Evolutionary conservation across 2,797 vertebrate genomes (phyloP).

Genomic region (Psittacula derbiana): DNA sequence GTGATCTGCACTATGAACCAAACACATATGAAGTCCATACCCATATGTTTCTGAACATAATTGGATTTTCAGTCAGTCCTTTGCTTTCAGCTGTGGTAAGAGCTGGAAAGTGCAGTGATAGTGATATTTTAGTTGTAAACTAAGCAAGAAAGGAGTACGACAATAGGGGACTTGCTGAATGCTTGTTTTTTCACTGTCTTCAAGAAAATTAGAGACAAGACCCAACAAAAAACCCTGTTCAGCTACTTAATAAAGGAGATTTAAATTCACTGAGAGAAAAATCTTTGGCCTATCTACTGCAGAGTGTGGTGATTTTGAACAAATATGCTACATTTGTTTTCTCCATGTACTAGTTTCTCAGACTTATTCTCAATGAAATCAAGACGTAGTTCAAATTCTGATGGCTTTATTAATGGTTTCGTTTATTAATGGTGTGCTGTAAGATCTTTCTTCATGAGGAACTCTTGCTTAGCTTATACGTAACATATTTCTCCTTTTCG

Average conservation of each 20-base stretch:
- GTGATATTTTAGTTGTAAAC: background rate
- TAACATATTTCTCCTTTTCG: background rate
- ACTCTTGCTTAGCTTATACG: background rate
- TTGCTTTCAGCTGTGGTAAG: background rate
- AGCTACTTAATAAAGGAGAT: background rate
- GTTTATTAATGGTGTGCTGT: background rate
- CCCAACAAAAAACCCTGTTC: accelerated
- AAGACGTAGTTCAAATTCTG: background rate
- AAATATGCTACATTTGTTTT: background rate
- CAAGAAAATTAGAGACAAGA: background rate
- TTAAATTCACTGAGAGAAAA: background rate
- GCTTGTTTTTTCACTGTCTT: background rate
- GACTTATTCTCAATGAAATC: background rate
- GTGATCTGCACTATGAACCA: background rate
- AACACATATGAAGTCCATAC: background rate
- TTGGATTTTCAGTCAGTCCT: background rate
- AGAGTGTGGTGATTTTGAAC: background rate
- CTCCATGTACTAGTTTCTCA: background rate
- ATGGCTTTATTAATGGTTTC: background rate
- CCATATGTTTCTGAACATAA: background rate
- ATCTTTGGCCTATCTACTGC: background rate
- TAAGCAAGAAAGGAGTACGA: background rate
- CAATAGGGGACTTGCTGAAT: accelerated
- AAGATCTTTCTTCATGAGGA: background rate
- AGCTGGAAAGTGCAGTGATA: background rate